Base-by-base conservation (phyloP, 2,113 vertebrate species). In the Cyphomyrus discorhynchus region DNA sequence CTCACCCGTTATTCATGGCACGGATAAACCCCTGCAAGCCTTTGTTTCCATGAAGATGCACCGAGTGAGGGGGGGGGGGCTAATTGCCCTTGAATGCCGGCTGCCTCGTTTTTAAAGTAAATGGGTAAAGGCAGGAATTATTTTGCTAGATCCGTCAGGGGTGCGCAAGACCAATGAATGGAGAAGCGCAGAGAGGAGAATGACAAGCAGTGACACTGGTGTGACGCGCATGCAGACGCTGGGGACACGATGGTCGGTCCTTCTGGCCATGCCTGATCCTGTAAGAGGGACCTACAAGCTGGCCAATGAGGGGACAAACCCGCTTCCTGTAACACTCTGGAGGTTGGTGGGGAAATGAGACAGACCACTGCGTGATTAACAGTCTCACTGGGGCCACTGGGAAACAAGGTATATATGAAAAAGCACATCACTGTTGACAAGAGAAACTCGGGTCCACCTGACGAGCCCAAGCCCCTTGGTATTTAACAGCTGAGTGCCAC, bases 1-100 rank as follows among this genome's bases (percentile, higher is more conserved):
- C 56, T 62, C 53, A 11, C 21, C 74, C 19, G 13, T 58, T 39
- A 58, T 85, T 85, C n/a, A 17, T 5, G 8, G 62, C 50, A 45
- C 52, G 80, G 82, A 84, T 50, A 88, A 47, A 84, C 35, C 39
- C 9, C 19, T 15, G 45, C 35, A 83, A 46, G 74, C 77, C 31
- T 53, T 89, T 82, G 50, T 85, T 89, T 89, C 35, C 13, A 46
- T n/a, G 77, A 84, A 50, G 70, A 82, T 27, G 19, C 46, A 35
- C 17, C 1, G 19, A 87, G 53, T 1, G 50, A 1, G 4, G 27
- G 27, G 58, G 53, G 58, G 58, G 62, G 62, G 53, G 35, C 13
- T 58, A 88, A 88, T 46, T 66, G 17, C 35, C 87, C 39, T 88
- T 24, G 58, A 66, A 88, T 39, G 39, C 87, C 19, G 10, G 13